Evolutionary conservation across 2,113 vertebrate species (phyloP), one percentile per base, ranked within the genome.

Genomic region (Pleuronectes platessa): DNA sequence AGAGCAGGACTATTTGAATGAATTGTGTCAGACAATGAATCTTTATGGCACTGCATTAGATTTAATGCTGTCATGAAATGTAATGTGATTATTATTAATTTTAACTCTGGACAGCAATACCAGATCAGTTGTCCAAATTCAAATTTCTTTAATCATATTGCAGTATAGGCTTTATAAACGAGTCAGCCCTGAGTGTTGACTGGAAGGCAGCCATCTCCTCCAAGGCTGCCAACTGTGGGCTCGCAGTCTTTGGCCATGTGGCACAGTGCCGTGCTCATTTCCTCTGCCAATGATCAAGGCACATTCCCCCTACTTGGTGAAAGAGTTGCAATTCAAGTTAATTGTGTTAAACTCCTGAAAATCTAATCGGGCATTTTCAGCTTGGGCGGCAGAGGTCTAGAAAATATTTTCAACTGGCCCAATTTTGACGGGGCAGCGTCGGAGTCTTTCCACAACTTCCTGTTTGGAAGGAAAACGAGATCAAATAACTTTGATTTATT

Each of bases 161-260:
- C 66, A 80, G 67, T 61, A 9, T 20, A 77, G 51, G 63, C 66
- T 71, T 73, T 74, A 54, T 64, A 62, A 83, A 74, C 59, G 61
- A 76, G 63, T 64, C 64, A 70, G 70, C 83, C 74, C 83, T 74
- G 65, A 77, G 76, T 88, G 80, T 86, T 49, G 74, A 84, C 75
- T 92, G 90, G 91, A 92, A 74, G 56, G 59, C 65, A 83, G 86
- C 91, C 91, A 91, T 90, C 80, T 78, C 77, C 64, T 79, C 40
- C 0, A 2, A 81, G 61, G 68, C 89, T 90, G 89, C 89, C 90
- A 91, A 88, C 76, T 86, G 65, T 86, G 84, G 86, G 85, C 88
- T 86, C 82, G 84, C 78, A 84, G 86, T 88, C 89, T 91, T 88
- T 78, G 85, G 90, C 88, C 90, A 92, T 90, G 91, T 92, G 90